Percentiles rank a stretch among this genome's conserved stretches.
Conservation (phyloP, 1,140 invertebrate genomes). For the Forficula auricularia region DNA sequence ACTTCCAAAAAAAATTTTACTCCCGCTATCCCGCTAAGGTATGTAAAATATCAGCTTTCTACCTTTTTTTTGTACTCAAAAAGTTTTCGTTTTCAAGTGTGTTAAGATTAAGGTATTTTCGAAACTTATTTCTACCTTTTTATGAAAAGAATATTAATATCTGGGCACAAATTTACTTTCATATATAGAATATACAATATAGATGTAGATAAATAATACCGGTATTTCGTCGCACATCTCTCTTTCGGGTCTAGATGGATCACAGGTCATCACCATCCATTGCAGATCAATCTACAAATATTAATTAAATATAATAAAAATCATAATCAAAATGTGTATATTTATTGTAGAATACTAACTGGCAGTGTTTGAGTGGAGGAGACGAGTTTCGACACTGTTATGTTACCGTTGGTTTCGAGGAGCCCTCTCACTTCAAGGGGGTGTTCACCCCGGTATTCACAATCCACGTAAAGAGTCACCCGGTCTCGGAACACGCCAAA, state of each 20-base stretch:
- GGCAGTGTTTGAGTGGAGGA: conserved; percentile 38
- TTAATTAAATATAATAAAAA: neutral
- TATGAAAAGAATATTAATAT: too few species aligned
- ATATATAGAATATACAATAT: too few species aligned
- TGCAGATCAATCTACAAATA: conserved; percentile 52
- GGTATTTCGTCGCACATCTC: conserved; percentile 55
- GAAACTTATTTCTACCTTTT: too few species aligned
- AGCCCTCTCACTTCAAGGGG: conserved; percentile 33
- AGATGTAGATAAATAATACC: conserved; percentile 29
- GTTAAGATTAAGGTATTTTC: too few species aligned
- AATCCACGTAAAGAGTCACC: conserved; percentile 53
- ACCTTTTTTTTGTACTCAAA: too few species aligned
- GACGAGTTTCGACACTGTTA: conserved; percentile 42
- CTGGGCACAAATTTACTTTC: too few species aligned
- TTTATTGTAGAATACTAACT: conserved; percentile 34
- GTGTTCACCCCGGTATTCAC: conserved; percentile 29
- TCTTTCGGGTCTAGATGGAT: conserved; percentile 47
- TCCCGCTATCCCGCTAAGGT: too few species aligned
- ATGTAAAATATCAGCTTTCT: too few species aligned
- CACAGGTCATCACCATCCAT: conserved; percentile 63
- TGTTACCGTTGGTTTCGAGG: conserved; percentile 46
- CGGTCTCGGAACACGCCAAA: conserved; percentile 47
- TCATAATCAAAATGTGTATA: too few species aligned
- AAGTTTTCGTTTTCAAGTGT: too few species aligned
- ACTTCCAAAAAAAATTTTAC: too few species aligned